These are phyloP conservation scores for Pasiphila rectangulata DNA, from an alignment of 2,888 invertebrate genomes.

Conservation along the genomic window DNA sequence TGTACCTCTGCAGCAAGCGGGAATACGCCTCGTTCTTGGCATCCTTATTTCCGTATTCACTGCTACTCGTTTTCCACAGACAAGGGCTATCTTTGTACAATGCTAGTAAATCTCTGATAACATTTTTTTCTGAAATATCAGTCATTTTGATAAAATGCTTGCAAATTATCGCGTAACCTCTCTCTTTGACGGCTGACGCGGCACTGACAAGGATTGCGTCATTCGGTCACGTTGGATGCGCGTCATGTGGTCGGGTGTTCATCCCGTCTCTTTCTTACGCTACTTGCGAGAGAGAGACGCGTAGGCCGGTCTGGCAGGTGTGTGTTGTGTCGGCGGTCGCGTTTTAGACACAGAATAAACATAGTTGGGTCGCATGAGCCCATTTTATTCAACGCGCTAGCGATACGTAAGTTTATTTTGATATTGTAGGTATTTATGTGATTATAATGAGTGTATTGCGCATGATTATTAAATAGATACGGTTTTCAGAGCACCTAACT, in stretches of 20 bases:
- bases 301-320: not conserved
- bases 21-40: slow-evolving; percentile 18
- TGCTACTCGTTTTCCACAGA: slow-evolving; percentile 29
- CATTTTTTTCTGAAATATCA: slow-evolving; percentile 14
- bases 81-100: slow-evolving; percentile 22
- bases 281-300: slow-evolving; percentile 2
- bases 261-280: slow-evolving; percentile 7
- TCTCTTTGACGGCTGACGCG: not conserved
- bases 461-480: too few relatives aligned
- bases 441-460: too few relatives aligned
- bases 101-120: slow-evolving; percentile 25
- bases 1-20: slow-evolving; percentile 25
- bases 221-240: slow-evolving; percentile 3
- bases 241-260: slow-evolving; percentile 9
- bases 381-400: too few relatives aligned
- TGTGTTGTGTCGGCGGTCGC: slow-evolving; percentile 3
- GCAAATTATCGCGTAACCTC: slow-evolving; percentile 6
- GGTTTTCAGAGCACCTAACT: too few relatives aligned
- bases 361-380: too few relatives aligned
- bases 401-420: too few relatives aligned
- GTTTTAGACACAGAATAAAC: not conserved
- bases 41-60: slow-evolving; percentile 21
- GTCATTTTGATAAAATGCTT: not conserved
- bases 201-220: slow-evolving; percentile 16
- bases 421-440: too few relatives aligned